Evolutionary conservation across 2,113 vertebrate species (phyloP).

Genomic region (Spilogale gracilis): DNA sequence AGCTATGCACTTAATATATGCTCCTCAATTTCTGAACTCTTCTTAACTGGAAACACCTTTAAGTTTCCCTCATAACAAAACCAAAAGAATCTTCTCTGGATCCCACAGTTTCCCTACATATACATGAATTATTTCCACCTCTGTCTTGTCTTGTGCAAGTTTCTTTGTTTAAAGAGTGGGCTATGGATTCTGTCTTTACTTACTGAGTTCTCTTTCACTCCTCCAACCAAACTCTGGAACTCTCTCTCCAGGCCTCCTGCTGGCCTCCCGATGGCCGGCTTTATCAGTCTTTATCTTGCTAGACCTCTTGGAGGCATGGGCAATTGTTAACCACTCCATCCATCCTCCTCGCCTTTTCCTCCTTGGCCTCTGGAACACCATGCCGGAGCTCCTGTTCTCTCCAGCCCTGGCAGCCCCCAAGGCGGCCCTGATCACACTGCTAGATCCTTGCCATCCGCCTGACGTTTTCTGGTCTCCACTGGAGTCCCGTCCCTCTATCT

Average conservation of each 20-base stretch:
- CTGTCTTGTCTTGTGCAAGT: not conserved
- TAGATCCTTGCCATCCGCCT: not conserved
- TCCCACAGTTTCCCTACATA: not conserved
- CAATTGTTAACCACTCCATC: not conserved
- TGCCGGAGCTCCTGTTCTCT: not conserved
- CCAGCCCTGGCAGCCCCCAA: not conserved
- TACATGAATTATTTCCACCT: not conserved
- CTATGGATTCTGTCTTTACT: not conserved
- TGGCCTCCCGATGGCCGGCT: not conserved
- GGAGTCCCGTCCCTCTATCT: not conserved
- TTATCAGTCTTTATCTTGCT: not conserved
- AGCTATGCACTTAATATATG: rapidly evolving
- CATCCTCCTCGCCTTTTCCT: not conserved
- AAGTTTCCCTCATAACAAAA: not conserved
- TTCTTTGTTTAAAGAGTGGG: not conserved
- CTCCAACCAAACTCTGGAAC: not conserved
- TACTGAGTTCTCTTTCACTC: not conserved
- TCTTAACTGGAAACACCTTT: not conserved
- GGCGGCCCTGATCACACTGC: not conserved
- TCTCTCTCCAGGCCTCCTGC: rapidly evolving
- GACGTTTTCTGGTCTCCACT: not conserved
- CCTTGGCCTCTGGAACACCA: not conserved
- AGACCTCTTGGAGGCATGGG: not conserved
- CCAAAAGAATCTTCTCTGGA: not conserved
- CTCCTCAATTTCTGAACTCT: not conserved